Evolutionary conservation across 2,888 invertebrate genomes (phyloP).

Genomic region (Lepidocyrtoides sp.): DNA sequence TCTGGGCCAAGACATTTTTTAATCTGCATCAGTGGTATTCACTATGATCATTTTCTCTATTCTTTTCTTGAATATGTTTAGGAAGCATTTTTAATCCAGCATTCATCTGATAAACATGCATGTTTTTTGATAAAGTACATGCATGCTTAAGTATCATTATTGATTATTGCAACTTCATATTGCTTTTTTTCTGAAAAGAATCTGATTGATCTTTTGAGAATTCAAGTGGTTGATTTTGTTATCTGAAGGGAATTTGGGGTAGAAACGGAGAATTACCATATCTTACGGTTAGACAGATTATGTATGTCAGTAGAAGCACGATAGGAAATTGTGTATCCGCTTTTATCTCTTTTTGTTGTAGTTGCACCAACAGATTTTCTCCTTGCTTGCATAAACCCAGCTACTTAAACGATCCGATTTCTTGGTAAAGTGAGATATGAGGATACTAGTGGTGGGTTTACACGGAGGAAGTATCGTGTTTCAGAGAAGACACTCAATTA

Average conservation of each 20-base stretch:
- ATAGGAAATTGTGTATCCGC: slow-evolving; percentile 72
- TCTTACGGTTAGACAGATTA: slow-evolving; percentile 24
- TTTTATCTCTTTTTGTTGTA: slow-evolving; percentile 46
- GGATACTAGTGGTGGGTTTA: slow-evolving; percentile 21
- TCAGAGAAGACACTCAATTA: slow-evolving; percentile 75
- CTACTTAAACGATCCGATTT: slow-evolving; percentile 73
- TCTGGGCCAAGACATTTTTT: not conserved
- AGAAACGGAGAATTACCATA: slow-evolving; percentile 25
- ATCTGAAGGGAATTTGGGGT: slow-evolving; percentile 41
- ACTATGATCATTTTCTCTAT: too few species aligned
- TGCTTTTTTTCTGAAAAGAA: not conserved
- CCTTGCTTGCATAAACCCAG: slow-evolving; percentile 54
- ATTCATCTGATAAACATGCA: too few species aligned
- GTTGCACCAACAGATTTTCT: slow-evolving; percentile 52
- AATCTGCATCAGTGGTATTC: not conserved
- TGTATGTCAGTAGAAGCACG: slow-evolving; percentile 75
- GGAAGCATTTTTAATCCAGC: too few species aligned
- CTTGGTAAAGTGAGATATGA: slow-evolving; percentile 65
- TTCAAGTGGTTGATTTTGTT: not conserved
- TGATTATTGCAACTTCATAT: not conserved
- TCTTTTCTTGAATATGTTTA: too few species aligned
- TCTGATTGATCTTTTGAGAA: not conserved
- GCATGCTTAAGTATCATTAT: not conserved
- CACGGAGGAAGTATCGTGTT: slow-evolving; percentile 73
- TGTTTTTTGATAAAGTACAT: not conserved